Evolutionary conservation across 2,113 vertebrate species (phyloP).

Genomic region (Copsychus sechellarum): DNA sequence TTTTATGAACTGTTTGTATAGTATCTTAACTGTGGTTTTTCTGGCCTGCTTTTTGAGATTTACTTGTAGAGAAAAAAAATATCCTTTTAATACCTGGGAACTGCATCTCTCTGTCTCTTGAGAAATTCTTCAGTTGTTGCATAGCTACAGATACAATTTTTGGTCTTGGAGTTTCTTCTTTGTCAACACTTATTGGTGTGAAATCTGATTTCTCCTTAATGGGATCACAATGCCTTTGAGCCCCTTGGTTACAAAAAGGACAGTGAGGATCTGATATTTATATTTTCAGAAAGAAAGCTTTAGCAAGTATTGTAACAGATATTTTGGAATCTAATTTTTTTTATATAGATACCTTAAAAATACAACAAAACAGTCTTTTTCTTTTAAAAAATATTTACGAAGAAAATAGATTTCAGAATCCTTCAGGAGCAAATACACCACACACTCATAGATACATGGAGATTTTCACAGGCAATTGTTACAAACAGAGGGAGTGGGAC

Average conservation of each 20-base stretch:
- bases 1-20: not conserved
- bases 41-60: not conserved
- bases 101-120: not conserved
- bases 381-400: not conserved
- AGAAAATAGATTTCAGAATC: not conserved
- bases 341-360: not conserved
- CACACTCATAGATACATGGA: not conserved
- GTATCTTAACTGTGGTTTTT: not conserved
- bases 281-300: not conserved
- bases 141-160: not conserved
- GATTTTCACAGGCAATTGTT: not conserved
- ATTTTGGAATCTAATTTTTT: not conserved
- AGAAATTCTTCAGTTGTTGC: not conserved
- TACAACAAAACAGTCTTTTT: not conserved
- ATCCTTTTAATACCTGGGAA: not conserved
- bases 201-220: not conserved
- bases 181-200: not conserved
- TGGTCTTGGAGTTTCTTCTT: not conserved
- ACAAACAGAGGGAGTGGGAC: accelerated
- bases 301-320: not conserved
- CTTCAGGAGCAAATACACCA: not conserved
- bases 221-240: not conserved
- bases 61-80: not conserved
- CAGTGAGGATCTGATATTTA: not conserved
- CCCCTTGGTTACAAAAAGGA: not conserved